These are phyloP conservation scores for Phyllotis vaccarum DNA, from an alignment of 2,797 vertebrate species.

Conservation along the genomic window DNA sequence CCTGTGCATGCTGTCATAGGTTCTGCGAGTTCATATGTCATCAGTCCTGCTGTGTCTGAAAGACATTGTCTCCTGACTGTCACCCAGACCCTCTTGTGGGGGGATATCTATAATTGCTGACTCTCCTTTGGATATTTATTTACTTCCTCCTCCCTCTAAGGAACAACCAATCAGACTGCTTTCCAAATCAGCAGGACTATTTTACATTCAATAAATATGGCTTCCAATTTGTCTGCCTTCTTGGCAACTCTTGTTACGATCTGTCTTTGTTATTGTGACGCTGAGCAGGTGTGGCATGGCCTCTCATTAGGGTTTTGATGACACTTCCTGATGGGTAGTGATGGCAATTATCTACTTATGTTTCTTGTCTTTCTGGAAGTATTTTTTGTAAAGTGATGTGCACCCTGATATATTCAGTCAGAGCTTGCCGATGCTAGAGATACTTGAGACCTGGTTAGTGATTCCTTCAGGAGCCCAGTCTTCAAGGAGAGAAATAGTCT, in stretches of 20 bases:
- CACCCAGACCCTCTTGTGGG: background rate
- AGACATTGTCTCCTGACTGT: background rate
- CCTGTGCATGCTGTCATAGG: too few relatives aligned
- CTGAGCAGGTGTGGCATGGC: background rate
- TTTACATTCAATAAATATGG: background rate
- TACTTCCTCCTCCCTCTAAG: background rate
- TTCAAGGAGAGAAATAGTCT: background rate
- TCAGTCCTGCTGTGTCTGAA: background rate
- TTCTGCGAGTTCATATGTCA: background rate
- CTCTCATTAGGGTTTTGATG: background rate
- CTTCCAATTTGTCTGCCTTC: background rate
- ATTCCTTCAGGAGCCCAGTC: background rate
- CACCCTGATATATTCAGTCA: background rate
- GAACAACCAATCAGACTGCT: background rate
- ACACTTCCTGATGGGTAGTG: background rate
- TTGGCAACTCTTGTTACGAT: background rate
- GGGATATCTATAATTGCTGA: background rate
- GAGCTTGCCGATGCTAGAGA: background rate
- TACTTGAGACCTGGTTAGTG: background rate
- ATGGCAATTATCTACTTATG: background rate
- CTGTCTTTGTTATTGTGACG: background rate
- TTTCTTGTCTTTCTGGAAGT: background rate
- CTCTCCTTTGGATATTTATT: background rate
- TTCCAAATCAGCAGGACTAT: background rate
- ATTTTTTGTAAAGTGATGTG: background rate